phyloP scores from a whole-genome alignment of 2,797 vertebrate genomes.

The Rhinogobio ventralis region DNA sequence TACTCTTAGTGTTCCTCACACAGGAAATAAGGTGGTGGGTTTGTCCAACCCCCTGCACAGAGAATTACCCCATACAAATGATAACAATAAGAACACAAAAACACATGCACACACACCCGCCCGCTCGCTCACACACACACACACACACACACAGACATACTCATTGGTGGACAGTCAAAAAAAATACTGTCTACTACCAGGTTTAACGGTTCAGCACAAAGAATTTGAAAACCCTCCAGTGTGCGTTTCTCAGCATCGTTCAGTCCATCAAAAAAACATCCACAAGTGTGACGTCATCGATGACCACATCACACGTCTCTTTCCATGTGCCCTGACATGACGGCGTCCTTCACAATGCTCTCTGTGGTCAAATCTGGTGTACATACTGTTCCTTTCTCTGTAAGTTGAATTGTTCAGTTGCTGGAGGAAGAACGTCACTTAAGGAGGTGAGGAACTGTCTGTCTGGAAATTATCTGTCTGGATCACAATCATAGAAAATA shows the following conservation, averaged over 20 bases:
- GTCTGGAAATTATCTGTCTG: slow-evolving; percentile 43
- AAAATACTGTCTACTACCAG: slow-evolving; percentile 61
- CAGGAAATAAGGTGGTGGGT: slow-evolving; percentile 69
- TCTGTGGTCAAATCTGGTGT: slow-evolving; percentile 7
- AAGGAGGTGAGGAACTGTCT: slow-evolving; percentile 46
- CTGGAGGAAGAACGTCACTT: slow-evolving; percentile 28
- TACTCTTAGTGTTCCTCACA: slow-evolving; percentile 80
- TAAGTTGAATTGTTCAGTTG: slow-evolving; percentile 13
- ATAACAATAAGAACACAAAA: slow-evolving; percentile 62
- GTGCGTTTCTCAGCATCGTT: slow-evolving; percentile 30
- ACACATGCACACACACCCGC: slow-evolving; percentile 66
- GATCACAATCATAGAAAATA: slow-evolving; percentile 50
- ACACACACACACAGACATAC: slow-evolving; percentile 52
- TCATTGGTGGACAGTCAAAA: slow-evolving; percentile 54
- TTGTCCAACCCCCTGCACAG: slow-evolving; percentile 68
- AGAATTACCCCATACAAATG: slow-evolving; percentile 74
- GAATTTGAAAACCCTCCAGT: slow-evolving; percentile 30
- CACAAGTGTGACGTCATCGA: slow-evolving; percentile 17
- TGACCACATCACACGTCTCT: slow-evolving; percentile 24
- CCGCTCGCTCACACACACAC: slow-evolving; percentile 60
- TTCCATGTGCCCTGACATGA: slow-evolving; percentile 5
- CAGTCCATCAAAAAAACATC: slow-evolving; percentile 33
- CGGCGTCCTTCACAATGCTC: slow-evolving; percentile 17
- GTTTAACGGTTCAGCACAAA: slow-evolving; percentile 47
- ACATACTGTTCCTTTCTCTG: slow-evolving; percentile 22